These are phyloP conservation scores for Odobenus rosmarus DNA, from an alignment of 2,113 vertebrate genomes.

Conservation along the genomic window DNA sequence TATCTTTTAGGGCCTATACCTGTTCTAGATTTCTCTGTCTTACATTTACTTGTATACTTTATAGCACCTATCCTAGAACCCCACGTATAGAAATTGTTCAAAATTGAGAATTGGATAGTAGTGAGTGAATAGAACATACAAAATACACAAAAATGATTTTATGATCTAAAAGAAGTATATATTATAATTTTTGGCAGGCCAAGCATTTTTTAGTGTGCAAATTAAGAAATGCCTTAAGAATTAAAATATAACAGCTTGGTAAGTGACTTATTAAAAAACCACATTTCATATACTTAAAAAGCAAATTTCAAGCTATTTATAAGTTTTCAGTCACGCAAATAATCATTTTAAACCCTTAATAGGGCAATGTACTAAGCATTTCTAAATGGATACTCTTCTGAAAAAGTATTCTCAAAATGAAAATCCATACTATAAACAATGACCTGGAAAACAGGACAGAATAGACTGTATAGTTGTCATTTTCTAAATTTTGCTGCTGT, in stretches of 20 bases:
- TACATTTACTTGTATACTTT: neutral
- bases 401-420: neutral
- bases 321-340: neutral
- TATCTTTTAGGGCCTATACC: neutral
- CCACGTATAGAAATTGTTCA: neutral
- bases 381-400: neutral
- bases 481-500: neutral
- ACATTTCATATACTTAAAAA: neutral
- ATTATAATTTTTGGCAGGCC: neutral
- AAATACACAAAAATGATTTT: neutral
- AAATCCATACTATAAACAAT: neutral
- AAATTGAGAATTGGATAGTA: neutral
- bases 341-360: neutral
- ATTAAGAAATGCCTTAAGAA: neutral
- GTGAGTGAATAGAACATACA: neutral
- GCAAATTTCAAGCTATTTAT: neutral
- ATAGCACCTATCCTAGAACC: neutral
- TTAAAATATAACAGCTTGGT: neutral
- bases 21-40: neutral
- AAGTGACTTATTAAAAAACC: neutral
- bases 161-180: neutral
- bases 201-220: neutral
- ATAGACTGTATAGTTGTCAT: neutral
- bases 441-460: neutral
- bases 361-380: neutral